Evolutionary conservation across 2,797 vertebrate species (phyloP), one percentile per base, ranked within the genome.

Genomic region (Fistularia tabacaria): DNA sequence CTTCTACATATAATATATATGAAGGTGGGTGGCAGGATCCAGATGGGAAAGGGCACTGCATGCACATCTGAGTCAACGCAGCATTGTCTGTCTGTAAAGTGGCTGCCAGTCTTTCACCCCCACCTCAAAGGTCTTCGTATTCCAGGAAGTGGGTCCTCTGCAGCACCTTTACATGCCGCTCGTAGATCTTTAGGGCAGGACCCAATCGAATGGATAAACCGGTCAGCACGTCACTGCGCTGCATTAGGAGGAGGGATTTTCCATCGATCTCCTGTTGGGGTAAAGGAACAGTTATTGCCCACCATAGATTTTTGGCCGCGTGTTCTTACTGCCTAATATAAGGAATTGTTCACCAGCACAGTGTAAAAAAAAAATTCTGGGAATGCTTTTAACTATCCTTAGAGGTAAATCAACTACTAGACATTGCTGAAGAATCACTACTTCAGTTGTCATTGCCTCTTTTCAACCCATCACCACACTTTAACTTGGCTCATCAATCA

Each of bases 141-240:
- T 94, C 93, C 80, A 94, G 90, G 66, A 96, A 96, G 77, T 96
- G 94, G 86, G 91, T 92, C 80, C 92, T 92, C 80, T 96, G 94
- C 55, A 96, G 89, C 76, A 92, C 91, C 80, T 96, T 96, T 36
- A 96, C 89, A 3, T 96, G 94, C 37, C 92, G 92, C 88, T 96
- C 94, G 0, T 96, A 96, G 80, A 96, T 96, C 79, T 96, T 96
- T 58, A 96, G 92, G 43, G 94, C 94, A 0, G 94, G 94, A 43
- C 94, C 94, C 7, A 96, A 91, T 71, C 93, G 91, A 83, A 96
- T 96, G 1, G 94, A 95, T 67, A 96, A 74, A 46, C 94, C 94
- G 0, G 94, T 96, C 76, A 96, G 76, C 62, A 96, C 94, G 8
- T 96, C 94, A 0, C 92, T 93, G 59, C 94, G 93, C 70, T 95